phyloP scores from a whole-genome alignment of 2,113 vertebrate genomes.

The Tiliqua scincoides region DNA sequence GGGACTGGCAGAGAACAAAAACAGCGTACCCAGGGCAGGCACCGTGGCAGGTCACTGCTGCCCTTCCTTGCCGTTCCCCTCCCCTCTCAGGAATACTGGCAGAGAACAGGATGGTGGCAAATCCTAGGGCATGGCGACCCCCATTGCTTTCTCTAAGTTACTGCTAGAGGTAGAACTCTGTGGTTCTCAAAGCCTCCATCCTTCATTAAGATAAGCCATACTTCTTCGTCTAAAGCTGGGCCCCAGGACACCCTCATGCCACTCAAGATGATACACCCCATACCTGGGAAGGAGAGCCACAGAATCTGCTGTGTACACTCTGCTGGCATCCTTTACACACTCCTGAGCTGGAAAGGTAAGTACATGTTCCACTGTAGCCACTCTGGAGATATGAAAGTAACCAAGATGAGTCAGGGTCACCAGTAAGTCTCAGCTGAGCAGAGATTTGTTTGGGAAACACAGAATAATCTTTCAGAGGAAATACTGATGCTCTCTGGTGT shows the following conservation, averaged over 20 bases:
- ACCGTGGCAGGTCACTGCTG: background rate
- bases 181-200: background rate
- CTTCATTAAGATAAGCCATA: background rate
- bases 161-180: background rate
- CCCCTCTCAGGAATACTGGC: conserved; percentile 47
- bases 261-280: background rate
- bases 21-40: conserved; percentile 43
- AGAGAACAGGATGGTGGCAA: conserved; percentile 15
- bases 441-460: background rate
- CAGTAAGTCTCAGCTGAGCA: background rate
- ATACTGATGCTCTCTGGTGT: background rate
- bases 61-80: background rate
- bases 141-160: background rate
- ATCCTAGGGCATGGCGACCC: background rate
- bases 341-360: background rate
- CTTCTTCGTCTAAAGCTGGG: background rate
- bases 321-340: background rate
- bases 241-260: background rate
- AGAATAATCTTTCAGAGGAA: background rate
- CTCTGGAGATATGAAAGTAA: background rate
- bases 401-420: background rate
- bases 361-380: background rate
- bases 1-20: conserved; percentile 58
- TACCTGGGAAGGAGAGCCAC: background rate
- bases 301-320: background rate